phyloP scores from a whole-genome alignment of 2,113 vertebrate genomes.

The Dermatemys mawii region DNA sequence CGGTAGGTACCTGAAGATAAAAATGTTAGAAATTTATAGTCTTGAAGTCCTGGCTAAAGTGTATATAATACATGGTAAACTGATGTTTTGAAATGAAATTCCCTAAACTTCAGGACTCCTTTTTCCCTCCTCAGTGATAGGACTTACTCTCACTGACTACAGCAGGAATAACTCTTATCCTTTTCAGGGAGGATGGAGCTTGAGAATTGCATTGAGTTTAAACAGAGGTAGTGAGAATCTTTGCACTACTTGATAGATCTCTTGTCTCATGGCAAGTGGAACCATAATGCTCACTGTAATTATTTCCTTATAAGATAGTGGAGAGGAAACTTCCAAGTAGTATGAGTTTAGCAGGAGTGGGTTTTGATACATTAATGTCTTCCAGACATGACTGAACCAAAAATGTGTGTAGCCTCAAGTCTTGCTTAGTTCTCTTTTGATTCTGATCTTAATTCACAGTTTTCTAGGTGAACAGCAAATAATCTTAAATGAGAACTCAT shows the following conservation, averaged over 20 bases:
- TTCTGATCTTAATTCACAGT: neutral
- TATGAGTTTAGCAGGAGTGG: neutral
- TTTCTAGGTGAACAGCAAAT: neutral
- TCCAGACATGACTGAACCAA: neutral
- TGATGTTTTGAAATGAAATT: neutral
- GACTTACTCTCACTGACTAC: neutral
- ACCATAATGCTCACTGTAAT: neutral
- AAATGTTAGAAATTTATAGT: neutral
- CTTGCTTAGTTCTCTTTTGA: neutral
- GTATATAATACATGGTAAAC: neutral
- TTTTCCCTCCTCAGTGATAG: neutral
- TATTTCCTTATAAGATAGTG: neutral
- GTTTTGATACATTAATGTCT: neutral
- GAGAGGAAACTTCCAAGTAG: neutral
- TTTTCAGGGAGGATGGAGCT: neutral
- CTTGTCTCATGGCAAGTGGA: neutral
- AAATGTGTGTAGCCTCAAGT: neutral
- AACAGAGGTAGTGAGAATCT: neutral
- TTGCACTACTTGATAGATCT: neutral
- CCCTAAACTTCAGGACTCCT: neutral
- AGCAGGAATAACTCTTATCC: neutral
- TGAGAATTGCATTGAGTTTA: neutral
- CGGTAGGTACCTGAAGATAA: constrained; percentile 76
- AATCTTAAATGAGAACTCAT: neutral
- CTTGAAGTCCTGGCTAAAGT: neutral